These are phyloP conservation scores for Drosophila peninsularis DNA, from an alignment of 2,888 invertebrate genomes.

Conservation along the genomic window DNA sequence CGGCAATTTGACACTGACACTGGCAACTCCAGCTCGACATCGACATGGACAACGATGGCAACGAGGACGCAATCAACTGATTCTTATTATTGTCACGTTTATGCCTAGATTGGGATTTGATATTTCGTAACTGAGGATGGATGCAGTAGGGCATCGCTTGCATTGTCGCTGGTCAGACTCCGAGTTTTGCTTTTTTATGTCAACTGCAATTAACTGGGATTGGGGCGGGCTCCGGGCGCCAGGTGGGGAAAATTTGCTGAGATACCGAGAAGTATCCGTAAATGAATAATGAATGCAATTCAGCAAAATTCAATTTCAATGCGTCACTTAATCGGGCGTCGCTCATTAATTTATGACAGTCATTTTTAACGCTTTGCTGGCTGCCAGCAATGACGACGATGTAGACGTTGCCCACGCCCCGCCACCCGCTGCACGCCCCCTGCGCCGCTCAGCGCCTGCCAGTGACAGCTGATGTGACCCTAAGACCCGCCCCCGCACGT, in stretches of 20 bases:
- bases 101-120: slow-evolving; percentile 75
- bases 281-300: slow-evolving; percentile 81
- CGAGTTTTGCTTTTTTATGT: slow-evolving; percentile 11
- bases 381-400: slow-evolving; percentile 27
- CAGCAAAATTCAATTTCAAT: slow-evolving; percentile 77
- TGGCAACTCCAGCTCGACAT: slow-evolving; percentile 6
- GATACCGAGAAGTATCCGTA: slow-evolving; percentile 56
- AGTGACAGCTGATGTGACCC: slow-evolving; percentile 62
- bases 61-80: slow-evolving; percentile 64
- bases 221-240: neutral
- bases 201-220: slow-evolving; percentile 49
- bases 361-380: slow-evolving; percentile 79
- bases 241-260: neutral
- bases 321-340: slow-evolving; percentile 63
- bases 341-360: slow-evolving; percentile 82
- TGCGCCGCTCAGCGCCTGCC: slow-evolving; percentile 36
- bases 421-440: neutral
- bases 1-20: slow-evolving; percentile 11
- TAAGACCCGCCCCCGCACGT: neutral
- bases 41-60: slow-evolving; percentile 2
- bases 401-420: slow-evolving; percentile 9
- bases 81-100: slow-evolving; percentile 83
- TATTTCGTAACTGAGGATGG: slow-evolving; percentile 28
- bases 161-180: slow-evolving; percentile 6
- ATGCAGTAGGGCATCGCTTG: neutral